Evolutionary conservation across 2,888 invertebrate genomes (phyloP), one percentile per base, ranked within the genome.

Genomic region (Muschampia plurimacula): DNA sequence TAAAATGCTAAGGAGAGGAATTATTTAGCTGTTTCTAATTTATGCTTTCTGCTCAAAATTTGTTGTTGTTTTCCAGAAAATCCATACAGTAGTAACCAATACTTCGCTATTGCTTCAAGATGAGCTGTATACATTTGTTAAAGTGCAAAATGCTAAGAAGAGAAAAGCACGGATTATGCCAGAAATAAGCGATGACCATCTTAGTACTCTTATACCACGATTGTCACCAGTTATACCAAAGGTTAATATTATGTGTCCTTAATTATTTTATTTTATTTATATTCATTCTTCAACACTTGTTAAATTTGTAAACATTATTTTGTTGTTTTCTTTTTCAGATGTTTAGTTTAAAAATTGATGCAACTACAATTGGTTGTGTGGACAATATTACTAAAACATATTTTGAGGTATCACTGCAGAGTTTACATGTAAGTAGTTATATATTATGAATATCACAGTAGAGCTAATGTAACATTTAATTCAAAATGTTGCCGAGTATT

Each of bases 151-250:
- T 89, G 49, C 88, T n/a, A 89, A 87, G 67, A 87, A 83, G 74
- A 80, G 81, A 13, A 83, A 79, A 68, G 76, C 77, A 36, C 63
- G 15, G 44, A 57, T 73, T 4, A 76, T 76, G 28, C 70, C 73
- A 8, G 75, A 80, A 7, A 52, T 80, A 1, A 75, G 79, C 1
- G 76, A 79, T 52, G 86, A 89, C 28, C 86, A 90, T 46, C 81
- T 88, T 10, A 80, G 78, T 76, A 95, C 96, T 70, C 85, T 96
- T 69, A 95, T 96, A 82, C 94, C 95, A 55, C 95, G 96, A 84
- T 89, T 97, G 75, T 95, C 96, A 32, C 97, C 97, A 39, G 95
- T 97, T 77, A 96, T 97, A 94, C 97, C 97, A 90, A 97, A 97
- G 95, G 97, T 96, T 88, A 62, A 9, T 7, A 15, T 36, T 6